Percentiles rank a stretch among this genome's conserved stretches.
Conservation (phyloP, 92 coral and sea anemone genomes). For the Phymanthus crucifer region DNA sequence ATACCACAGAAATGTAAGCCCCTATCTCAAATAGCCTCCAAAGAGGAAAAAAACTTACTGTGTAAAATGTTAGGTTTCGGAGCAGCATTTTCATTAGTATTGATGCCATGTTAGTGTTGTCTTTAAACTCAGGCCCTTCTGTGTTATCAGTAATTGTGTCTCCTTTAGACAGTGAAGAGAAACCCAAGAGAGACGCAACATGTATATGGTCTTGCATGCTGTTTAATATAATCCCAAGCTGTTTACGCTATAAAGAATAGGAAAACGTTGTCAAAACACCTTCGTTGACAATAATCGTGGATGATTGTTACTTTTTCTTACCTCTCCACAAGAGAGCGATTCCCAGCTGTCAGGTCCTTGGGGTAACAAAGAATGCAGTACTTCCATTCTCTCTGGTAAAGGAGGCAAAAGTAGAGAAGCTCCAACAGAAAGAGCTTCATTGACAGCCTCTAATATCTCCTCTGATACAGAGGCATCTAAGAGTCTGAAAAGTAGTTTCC, state of each 20-base stretch:
- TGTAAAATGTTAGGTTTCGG: constrained; percentile 64
- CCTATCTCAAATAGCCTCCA: too few species aligned
- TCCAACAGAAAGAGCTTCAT: constrained; percentile 84
- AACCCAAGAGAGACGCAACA: constrained; percentile 75
- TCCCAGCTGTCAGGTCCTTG: constrained; percentile 89
- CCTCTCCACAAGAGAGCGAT: constrained; percentile 78
- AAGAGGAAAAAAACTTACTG: constrained; percentile 44
- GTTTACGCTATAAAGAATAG: constrained; percentile 57
- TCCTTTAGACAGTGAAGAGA: constrained; percentile 44
- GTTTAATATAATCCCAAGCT: constrained; percentile 68
- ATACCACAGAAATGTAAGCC: too few species aligned
- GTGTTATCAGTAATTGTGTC: constrained; percentile 30
- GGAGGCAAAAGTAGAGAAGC: constrained; percentile 83
- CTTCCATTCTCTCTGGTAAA: constrained; percentile 84
- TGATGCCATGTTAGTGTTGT: constrained; percentile 59
- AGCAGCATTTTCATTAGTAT: constrained; percentile 76
- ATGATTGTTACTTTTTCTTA: background rate
- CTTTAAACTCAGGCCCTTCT: constrained; percentile 6
- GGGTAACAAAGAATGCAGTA: constrained; percentile 70
- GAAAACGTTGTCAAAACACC: background rate
- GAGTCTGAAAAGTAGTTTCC: constrained; percentile 72
- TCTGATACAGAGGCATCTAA: constrained; percentile 67
- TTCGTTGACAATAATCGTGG: background rate
- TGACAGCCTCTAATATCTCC: constrained; percentile 81
- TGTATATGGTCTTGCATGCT: constrained; percentile 89